These are phyloP conservation scores for Takifugu ocellatus DNA, from an alignment of 2,797 vertebrate species.

Conservation along the genomic window DNA sequence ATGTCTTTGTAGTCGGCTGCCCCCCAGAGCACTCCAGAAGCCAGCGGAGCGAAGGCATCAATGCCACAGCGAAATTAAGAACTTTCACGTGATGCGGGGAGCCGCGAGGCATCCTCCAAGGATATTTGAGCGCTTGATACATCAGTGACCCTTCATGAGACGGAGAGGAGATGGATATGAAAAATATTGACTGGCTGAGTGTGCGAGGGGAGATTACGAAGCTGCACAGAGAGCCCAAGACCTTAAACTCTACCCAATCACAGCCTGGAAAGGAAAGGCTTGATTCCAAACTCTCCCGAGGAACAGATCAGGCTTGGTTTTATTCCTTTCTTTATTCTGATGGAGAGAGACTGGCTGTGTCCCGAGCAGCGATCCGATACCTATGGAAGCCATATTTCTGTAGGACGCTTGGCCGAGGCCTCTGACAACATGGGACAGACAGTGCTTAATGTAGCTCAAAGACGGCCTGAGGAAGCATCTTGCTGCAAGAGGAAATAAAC, in stretches of 20 bases:
- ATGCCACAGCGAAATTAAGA: constrained; percentile 59
- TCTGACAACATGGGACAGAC: constrained; percentile 73
- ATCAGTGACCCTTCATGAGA: constrained; percentile 64
- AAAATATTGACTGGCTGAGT: constrained; percentile 65
- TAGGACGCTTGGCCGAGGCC: constrained; percentile 48
- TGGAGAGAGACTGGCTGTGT: constrained; percentile 6
- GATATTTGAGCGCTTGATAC: constrained; percentile 60
- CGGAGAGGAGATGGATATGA: constrained; percentile 48
- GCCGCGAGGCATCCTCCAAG: constrained; percentile 66
- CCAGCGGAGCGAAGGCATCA: constrained; percentile 55
- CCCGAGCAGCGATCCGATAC: constrained; percentile 32
- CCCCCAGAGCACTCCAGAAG: constrained; percentile 42
- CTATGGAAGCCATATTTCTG: constrained; percentile 49
- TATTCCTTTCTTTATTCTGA: constrained; percentile 26
- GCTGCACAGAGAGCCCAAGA: constrained; percentile 58
- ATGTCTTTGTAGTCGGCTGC: constrained; percentile 65
- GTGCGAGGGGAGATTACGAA: constrained; percentile 44
- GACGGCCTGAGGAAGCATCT: constrained; percentile 67
- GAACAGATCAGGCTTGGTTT: constrained; percentile 5
- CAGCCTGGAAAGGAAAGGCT: constrained; percentile 44
- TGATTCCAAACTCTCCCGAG: constrained; percentile 33
- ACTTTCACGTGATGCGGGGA: constrained; percentile 57
- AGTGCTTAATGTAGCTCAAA: constrained; percentile 74
- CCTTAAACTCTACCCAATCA: constrained; percentile 58
- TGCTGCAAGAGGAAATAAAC: constrained; percentile 45